phyloP scores from a whole-genome alignment of 2,797 vertebrate genomes.

The Sebastes taczanowskii region DNA sequence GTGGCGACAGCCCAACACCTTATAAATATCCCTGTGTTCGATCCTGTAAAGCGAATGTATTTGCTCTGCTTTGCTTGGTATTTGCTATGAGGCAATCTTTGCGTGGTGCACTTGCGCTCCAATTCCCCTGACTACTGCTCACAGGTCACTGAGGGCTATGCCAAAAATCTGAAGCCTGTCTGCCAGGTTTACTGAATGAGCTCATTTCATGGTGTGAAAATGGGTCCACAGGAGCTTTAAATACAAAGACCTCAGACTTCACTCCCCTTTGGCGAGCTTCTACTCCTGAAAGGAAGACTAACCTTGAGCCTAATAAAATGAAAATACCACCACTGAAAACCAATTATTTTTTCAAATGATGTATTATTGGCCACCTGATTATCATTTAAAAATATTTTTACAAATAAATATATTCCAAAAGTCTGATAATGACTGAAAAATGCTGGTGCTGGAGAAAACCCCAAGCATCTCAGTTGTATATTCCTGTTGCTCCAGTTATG shows the following conservation, averaged over 20 bases:
- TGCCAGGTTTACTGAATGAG: slow-evolving; percentile 77
- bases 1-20: too few relatives aligned
- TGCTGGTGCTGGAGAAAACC: not conserved
- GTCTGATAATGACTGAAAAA: not conserved
- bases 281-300: not conserved
- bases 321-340: not conserved
- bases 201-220: slow-evolving; percentile 68
- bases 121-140: slow-evolving; percentile 1
- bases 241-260: slow-evolving; percentile 14
- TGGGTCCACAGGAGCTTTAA: slow-evolving; percentile 11
- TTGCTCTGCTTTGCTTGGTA: not conserved
- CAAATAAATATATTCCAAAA: not conserved
- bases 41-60: not conserved
- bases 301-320: not conserved
- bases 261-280: slow-evolving; percentile 5
- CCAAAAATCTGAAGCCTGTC: slow-evolving; percentile 80
- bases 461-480: not conserved
- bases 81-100: slow-evolving; percentile 12
- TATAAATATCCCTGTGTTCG: not conserved
- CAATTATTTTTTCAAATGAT: not conserved
- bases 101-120: slow-evolving; percentile 12
- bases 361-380: not conserved
- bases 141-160: slow-evolving; percentile 67
- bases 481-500: not conserved
- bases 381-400: not conserved